Percentiles rank a stretch among this genome's conserved stretches.
Conservation (phyloP, 2,113 vertebrate genomes). For the Rynchops niger region DNA sequence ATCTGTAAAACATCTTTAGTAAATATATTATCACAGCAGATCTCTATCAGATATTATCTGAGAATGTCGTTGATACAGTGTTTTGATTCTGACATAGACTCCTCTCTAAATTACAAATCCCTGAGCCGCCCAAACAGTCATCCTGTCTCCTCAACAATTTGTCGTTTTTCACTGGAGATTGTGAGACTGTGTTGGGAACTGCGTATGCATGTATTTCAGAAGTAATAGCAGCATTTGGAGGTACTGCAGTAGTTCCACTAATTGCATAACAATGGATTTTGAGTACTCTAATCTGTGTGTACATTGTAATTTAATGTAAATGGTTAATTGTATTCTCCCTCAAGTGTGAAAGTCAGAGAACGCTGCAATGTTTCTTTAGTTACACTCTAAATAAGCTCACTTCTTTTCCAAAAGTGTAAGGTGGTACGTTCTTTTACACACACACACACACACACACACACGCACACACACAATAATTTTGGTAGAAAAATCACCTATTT, state of each 20-base stretch:
- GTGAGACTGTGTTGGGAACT: neutral
- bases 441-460: neutral
- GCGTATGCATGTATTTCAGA: neutral
- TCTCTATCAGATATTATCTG: neutral
- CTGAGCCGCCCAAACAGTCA: neutral
- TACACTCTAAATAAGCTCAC: neutral
- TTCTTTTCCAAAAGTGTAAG: neutral
- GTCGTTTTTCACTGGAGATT: neutral
- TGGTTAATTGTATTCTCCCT: neutral
- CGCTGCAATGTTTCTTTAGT: neutral
- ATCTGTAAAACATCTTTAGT: neutral
- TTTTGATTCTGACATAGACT: neutral
- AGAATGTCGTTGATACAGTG: neutral
- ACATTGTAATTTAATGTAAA: neutral
- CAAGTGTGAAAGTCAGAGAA: conserved; percentile 7
- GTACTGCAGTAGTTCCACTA: neutral
- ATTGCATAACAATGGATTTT: neutral
- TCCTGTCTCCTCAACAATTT: neutral
- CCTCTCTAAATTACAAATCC: neutral
- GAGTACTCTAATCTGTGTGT: neutral
- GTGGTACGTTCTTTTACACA: neutral
- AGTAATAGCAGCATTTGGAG: neutral
- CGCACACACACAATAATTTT: neutral
- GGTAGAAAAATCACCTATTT: neutral
- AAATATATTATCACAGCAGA: neutral